A percentile compares a stretch with the other conserved stretches of the same genome.
phyloP scores from a whole-genome alignment of 2,888 invertebrate species.

The Harpalus rufipes region DNA sequence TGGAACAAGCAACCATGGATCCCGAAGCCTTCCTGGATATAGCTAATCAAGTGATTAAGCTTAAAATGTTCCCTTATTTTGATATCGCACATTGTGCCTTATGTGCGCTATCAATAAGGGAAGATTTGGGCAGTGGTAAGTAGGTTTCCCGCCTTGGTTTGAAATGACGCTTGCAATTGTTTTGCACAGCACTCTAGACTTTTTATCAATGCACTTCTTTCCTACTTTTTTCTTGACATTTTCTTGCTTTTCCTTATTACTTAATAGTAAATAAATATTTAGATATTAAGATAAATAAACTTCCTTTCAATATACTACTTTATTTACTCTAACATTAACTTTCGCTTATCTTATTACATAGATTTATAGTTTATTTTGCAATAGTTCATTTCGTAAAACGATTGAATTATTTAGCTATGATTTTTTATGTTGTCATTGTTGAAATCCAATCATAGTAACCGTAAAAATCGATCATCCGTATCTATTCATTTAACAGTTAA shows the following conservation, averaged over 20 bases:
- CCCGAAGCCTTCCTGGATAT: conserved; percentile 97
- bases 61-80: conserved; percentile 99
- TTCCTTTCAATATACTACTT: background rate
- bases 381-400: background rate
- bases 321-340: background rate
- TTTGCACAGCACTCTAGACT: conserved; percentile 16
- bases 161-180: conserved; percentile 48
- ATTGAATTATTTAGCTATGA: background rate
- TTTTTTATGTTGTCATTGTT: conserved; percentile 12
- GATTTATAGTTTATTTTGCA: background rate
- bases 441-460: conserved; percentile 28
- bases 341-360: background rate
- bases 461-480: conserved; percentile 57
- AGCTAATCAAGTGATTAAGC: conserved; percentile 98
- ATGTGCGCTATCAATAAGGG: conserved; percentile 95
- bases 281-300: background rate
- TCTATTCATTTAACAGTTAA: conserved; percentile 33
- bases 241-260: background rate
- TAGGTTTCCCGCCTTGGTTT: conserved; percentile 69
- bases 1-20: conserved; percentile 84
- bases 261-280: background rate
- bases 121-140: conserved; percentile 95
- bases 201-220: background rate
- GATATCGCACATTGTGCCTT: conserved; percentile 98
- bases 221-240: background rate